Evolutionary conservation across 2,797 vertebrate species (phyloP).

Genomic region (Epinephelus awoara): DNA sequence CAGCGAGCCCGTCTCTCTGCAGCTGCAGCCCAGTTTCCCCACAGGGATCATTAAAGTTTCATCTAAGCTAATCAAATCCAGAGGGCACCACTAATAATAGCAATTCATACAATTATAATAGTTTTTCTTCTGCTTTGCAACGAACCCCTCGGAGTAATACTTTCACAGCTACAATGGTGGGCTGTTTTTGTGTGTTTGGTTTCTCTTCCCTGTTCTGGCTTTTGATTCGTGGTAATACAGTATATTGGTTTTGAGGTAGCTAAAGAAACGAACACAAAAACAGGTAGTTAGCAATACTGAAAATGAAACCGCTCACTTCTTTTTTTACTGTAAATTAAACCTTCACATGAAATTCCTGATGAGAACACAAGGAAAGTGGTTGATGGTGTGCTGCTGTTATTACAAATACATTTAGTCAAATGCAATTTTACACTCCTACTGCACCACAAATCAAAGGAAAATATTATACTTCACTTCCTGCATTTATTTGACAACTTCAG

Average conservation of each 20-base stretch:
- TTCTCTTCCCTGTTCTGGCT: constrained; percentile 34
- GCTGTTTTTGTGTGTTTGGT: background rate
- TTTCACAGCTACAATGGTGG: background rate
- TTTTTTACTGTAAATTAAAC: background rate
- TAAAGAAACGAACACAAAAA: background rate
- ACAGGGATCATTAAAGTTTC: constrained; percentile 66
- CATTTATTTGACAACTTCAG: too few relatives aligned
- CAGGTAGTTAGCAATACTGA: background rate
- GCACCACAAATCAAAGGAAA: too few relatives aligned
- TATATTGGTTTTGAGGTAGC: background rate
- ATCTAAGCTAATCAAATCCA: constrained; percentile 64
- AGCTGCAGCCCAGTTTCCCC: constrained; percentile 37
- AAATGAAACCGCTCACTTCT: constrained; percentile 40
- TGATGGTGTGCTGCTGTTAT: too few relatives aligned
- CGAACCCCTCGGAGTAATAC: background rate
- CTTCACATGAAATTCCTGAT: background rate
- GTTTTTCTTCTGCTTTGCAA: constrained; percentile 34
- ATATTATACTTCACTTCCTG: too few relatives aligned
- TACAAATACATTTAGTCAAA: background rate
- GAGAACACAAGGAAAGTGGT: background rate
- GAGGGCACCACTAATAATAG: constrained; percentile 51
- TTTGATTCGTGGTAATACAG: background rate
- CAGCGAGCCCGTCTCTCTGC: background rate
- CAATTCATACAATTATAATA: constrained; percentile 62
- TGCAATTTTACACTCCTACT: background rate